phyloP scores from a whole-genome alignment of 1,140 invertebrate genomes.

The Ceratina calcarata region DNA sequence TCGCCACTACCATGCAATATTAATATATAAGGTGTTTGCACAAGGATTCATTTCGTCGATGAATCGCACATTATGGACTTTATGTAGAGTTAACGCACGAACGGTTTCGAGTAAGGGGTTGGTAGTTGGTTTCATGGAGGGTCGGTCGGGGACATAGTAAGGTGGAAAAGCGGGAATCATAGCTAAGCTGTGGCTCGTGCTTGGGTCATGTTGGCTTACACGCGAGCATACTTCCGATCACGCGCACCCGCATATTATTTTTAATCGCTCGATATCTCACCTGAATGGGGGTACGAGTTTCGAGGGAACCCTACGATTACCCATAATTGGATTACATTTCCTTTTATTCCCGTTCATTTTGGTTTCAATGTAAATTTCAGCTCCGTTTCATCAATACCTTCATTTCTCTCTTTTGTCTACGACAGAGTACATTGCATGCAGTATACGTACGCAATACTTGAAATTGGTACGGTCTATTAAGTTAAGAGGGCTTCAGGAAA shows the following conservation, averaged over 20 bases:
- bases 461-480: not conserved
- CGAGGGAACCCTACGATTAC: slow-evolving; percentile 37
- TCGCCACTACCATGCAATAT: no score
- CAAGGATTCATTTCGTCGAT: not conserved
- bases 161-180: slow-evolving; percentile 24
- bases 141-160: not conserved
- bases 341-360: slow-evolving; percentile 37
- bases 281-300: slow-evolving; percentile 37
- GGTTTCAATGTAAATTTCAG: slow-evolving; percentile 21
- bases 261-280: slow-evolving; percentile 54
- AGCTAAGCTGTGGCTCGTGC: slow-evolving; percentile 15
- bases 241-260: slow-evolving; percentile 51
- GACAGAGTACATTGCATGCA: no score
- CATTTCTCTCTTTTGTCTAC: not conserved
- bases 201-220: slow-evolving; percentile 30
- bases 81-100: slow-evolving; percentile 1
- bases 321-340: slow-evolving; percentile 49
- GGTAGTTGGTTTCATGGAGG: not conserved
- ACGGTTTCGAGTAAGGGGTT: not conserved
- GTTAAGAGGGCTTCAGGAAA: no score
- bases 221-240: slow-evolving; percentile 46
- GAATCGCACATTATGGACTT: slow-evolving; percentile 5
- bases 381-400: not conserved
- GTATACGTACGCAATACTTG: not conserved
- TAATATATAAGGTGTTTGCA: not conserved